These are phyloP conservation scores for Vombatus ursinus DNA, from an alignment of 2,113 vertebrate genomes.

Conservation along the genomic window DNA sequence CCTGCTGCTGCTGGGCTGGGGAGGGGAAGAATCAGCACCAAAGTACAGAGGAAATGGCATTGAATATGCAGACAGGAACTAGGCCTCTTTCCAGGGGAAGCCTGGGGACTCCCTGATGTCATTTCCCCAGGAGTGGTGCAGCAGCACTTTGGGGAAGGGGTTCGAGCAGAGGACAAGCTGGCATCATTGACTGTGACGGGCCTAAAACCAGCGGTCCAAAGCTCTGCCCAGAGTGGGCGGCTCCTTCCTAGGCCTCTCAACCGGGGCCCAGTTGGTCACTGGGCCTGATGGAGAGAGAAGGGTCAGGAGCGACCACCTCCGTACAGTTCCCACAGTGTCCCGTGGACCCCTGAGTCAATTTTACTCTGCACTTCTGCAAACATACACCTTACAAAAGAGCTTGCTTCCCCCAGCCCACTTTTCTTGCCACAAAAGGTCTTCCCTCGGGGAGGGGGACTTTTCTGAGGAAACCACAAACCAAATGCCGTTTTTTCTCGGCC, in stretches of 20 bases:
- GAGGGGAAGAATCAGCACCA: constrained; percentile 68
- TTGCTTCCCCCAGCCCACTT: neutral
- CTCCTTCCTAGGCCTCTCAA: neutral
- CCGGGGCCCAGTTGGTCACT: too few relatives aligned
- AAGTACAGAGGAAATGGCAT: constrained; percentile 10
- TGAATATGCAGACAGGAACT: neutral
- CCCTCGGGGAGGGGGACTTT: neutral
- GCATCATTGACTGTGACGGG: neutral
- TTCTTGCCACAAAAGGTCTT: neutral
- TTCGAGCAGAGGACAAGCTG: neutral
- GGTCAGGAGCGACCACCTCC: neutral
- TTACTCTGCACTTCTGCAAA: neutral
- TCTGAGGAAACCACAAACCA: neutral
- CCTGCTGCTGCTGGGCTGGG: constrained; percentile 69
- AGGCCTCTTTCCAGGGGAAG: constrained; percentile 36
- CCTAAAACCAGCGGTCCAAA: neutral
- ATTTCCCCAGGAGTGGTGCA: constrained; percentile 30
- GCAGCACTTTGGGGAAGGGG: constrained; percentile 23
- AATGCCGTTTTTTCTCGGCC: neutral
- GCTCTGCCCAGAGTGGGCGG: accelerated
- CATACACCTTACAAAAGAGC: neutral
- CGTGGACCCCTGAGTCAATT: neutral
- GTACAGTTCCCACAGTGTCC: too few relatives aligned
- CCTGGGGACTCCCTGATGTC: constrained; percentile 61
- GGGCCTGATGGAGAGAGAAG: neutral